A percentile compares a stretch with the other conserved stretches of the same genome.
Evolutionary conservation across 2,113 vertebrate species (phyloP).

Genomic region (Progne subis): DNA sequence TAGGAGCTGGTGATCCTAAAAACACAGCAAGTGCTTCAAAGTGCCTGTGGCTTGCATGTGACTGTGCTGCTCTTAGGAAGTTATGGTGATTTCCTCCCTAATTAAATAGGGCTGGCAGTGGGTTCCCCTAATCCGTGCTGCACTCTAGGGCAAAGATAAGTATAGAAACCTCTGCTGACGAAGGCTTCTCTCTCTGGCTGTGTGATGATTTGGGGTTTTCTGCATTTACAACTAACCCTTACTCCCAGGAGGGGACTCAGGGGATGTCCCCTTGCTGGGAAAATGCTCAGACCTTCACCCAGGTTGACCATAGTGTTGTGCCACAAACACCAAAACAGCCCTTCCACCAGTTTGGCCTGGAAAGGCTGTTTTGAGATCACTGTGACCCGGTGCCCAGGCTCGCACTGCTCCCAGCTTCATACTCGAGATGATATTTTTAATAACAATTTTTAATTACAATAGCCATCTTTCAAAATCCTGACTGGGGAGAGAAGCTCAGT

Average conservation of each 20-base stretch:
- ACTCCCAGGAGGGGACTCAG: not conserved
- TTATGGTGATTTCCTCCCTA: conserved; percentile 12
- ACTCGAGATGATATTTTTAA: not conserved
- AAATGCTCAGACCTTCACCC: not conserved
- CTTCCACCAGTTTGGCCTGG: not conserved
- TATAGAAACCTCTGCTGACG: not conserved
- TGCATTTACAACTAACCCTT: not conserved
- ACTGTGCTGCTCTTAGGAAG: conserved; percentile 18
- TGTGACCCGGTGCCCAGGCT: not conserved
- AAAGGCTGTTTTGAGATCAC: not conserved
- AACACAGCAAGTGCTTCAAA: conserved; percentile 11
- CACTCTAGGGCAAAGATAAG: not conserved
- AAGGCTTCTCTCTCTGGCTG: not conserved
- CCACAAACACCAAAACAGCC: not conserved
- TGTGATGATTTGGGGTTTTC: not conserved
- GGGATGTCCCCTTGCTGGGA: not conserved
- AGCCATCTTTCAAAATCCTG: not conserved
- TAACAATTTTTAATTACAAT: not conserved
- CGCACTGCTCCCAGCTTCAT: not conserved
- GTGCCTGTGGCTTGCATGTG: not conserved
- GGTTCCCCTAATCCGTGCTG: not conserved
- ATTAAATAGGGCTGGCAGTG: conserved; percentile 9
- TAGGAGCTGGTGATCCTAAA: conserved; percentile 34
- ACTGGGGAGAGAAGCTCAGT: not conserved
- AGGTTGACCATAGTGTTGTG: not conserved